A percentile compares a stretch with the other conserved stretches of the same genome.
phyloP scores from a whole-genome alignment of 2,888 invertebrate species.

The Byasa hedistus region DNA sequence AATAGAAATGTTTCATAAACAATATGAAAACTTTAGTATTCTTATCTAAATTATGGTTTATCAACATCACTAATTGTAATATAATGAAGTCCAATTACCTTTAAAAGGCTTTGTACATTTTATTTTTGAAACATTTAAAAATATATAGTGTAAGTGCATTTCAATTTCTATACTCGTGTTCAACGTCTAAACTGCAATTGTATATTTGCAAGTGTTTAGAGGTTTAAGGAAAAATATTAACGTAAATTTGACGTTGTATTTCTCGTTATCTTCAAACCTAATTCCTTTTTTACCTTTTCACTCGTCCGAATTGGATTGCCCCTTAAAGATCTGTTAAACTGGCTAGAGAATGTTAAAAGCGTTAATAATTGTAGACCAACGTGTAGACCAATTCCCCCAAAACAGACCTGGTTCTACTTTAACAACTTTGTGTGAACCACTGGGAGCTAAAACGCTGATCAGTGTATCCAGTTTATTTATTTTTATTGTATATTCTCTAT shows the following conservation, averaged over 20 bases:
- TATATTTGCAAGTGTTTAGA: neutral
- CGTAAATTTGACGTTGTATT: neutral
- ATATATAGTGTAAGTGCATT: neutral
- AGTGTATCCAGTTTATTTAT: neutral
- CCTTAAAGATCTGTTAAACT: too few relatives aligned
- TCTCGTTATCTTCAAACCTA: neutral
- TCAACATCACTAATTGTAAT: too few relatives aligned
- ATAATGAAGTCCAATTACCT: too few relatives aligned
- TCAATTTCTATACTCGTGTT: neutral
- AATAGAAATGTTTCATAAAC: too few relatives aligned
- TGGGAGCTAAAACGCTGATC: too few relatives aligned
- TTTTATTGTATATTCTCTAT: neutral
- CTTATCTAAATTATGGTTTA: too few relatives aligned
- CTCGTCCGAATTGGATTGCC: neutral
- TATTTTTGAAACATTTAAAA: neutral
- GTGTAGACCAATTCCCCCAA: too few relatives aligned
- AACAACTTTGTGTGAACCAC: too few relatives aligned
- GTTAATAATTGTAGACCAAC: too few relatives aligned
- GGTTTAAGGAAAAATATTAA: neutral
- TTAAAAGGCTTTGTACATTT: neutral
- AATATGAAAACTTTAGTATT: too few relatives aligned
- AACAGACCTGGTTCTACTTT: too few relatives aligned
- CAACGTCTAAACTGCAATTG: neutral
- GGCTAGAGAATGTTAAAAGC: too few relatives aligned
- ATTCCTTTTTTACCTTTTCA: neutral